Percentiles rank a stretch among this genome's conserved stretches.
Conservation (phyloP, 2,113 vertebrate species). For the Stercorarius parasiticus region DNA sequence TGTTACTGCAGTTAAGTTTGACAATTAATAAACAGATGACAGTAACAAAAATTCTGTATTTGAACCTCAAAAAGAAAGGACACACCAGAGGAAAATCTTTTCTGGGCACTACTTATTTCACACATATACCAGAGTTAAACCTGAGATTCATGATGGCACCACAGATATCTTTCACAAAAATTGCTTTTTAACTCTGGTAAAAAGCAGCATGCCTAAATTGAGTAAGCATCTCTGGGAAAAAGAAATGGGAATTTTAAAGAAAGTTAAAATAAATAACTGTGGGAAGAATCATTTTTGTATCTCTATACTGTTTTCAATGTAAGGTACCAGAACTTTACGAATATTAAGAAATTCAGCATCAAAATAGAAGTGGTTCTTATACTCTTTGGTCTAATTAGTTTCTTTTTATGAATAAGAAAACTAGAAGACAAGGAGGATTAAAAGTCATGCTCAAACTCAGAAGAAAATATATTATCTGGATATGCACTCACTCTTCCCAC, state of each 20-base stretch:
- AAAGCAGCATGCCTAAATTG: neutral
- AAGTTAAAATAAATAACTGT: neutral
- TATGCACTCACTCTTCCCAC: neutral
- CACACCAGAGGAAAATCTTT: neutral
- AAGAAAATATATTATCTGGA: neutral
- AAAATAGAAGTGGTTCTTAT: neutral
- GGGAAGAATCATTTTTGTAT: neutral
- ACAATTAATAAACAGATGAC: neutral
- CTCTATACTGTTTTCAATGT: neutral
- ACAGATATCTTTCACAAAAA: neutral
- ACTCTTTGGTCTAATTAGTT: neutral
- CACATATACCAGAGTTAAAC: neutral
- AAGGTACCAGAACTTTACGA: neutral
- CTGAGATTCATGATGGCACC: neutral
- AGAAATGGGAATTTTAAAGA: neutral
- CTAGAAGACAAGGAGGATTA: neutral
- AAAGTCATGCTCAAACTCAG: neutral
- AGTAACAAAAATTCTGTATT: neutral
- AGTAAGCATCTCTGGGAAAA: neutral
- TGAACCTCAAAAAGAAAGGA: neutral
- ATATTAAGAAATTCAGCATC: neutral
- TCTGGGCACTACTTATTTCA: neutral
- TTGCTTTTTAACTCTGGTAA: neutral
- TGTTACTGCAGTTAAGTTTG: neutral
- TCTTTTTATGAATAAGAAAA: neutral